Conservation (phyloP, 2,113 vertebrate genomes). For the Pedionomus torquatus region DNA sequence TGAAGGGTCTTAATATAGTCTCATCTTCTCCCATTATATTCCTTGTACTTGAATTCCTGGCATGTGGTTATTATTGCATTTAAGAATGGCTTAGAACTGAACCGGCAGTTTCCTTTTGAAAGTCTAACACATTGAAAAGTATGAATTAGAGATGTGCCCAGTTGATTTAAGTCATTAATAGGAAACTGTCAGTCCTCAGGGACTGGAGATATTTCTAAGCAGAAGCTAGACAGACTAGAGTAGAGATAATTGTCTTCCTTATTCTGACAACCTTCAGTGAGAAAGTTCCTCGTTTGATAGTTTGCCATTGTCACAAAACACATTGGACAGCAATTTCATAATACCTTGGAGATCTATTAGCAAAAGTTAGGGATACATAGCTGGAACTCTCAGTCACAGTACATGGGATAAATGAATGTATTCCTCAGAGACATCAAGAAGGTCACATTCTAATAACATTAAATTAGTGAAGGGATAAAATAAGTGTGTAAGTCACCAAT, state of each 20-base stretch:
- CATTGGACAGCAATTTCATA: not conserved
- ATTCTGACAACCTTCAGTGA: not conserved
- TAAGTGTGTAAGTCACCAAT: not conserved
- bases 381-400: not conserved
- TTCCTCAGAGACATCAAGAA: not conserved
- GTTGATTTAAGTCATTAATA: not conserved
- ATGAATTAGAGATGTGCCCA: not conserved
- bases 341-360: not conserved
- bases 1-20: not conserved
- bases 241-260: not conserved
- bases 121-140: not conserved
- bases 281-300: not conserved
- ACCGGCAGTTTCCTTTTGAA: not conserved
- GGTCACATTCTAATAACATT: not conserved
- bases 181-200: not conserved
- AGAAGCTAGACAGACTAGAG: not conserved
- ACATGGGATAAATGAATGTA: not conserved
- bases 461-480: conserved; percentile 30
- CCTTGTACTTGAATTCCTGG: not conserved
- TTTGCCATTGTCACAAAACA: not conserved
- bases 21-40: not conserved
- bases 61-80: not conserved
- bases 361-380: not conserved
- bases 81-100: not conserved
- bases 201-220: not conserved